A percentile compares a stretch with the other conserved stretches of the same genome.
These are phyloP conservation scores for Stomatorhinus walkeri DNA, from an alignment of 2,797 vertebrate genomes.

Conservation along the genomic window DNA sequence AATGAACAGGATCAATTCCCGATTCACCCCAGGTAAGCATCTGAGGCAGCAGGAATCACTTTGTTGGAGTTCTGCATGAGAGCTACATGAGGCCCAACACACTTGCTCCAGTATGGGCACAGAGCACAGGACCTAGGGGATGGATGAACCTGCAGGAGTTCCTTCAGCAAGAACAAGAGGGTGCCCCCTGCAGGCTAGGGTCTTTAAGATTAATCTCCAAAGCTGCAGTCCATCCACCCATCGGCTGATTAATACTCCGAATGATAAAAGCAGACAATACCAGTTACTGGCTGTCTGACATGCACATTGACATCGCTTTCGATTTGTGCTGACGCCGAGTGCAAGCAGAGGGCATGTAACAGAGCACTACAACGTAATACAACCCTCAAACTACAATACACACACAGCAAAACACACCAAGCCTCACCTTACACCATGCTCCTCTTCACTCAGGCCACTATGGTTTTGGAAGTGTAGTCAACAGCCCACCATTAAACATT, in stretches of 20 bases:
- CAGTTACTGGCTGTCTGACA: background rate
- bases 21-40: background rate
- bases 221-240: background rate
- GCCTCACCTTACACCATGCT: background rate
- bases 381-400: background rate
- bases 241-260: background rate
- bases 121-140: background rate
- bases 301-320: background rate
- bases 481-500: background rate
- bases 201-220: slow-evolving; percentile 6
- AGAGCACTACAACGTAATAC: background rate
- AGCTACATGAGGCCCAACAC: background rate
- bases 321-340: background rate
- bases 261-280: background rate
- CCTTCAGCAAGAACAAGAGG: background rate
- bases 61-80: background rate
- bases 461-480: background rate
- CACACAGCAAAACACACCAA: background rate
- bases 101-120: background rate
- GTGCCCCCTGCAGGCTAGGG: background rate
- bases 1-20: background rate
- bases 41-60: background rate
- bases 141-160: background rate
- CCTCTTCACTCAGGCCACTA: background rate
- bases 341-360: background rate